Evolutionary conservation across 2,797 vertebrate genomes (phyloP), one percentile per base, ranked within the genome.

Genomic region (Eurystomus glaucurus): DNA sequence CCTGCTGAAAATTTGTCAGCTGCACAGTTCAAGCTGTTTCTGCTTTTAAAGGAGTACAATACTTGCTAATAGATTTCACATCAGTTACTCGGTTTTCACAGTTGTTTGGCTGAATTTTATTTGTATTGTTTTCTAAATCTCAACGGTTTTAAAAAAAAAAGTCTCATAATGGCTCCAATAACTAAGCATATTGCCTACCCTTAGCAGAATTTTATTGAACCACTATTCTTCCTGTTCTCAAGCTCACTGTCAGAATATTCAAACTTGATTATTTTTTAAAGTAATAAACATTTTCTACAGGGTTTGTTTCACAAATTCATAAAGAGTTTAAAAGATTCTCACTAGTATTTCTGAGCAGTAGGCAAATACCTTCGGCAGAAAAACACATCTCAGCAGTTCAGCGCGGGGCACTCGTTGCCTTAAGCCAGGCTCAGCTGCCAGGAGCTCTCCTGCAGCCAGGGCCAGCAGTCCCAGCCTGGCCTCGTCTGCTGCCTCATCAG

Each of bases 371-470:
- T 89, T 17, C 68, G 76, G 64, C 68, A 92, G 55, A n/a, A 83
- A 45, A 80, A 52, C 11, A 52, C 11, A 33, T 31, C 68, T 64
- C 54, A 55, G 48, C 68, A 51, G 35, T 12, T 70, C 22, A 28
- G 37, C 9, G 28, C 7, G 1, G 2, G 35, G 0, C 23, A 62
- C 33, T 39, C 2, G 0, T 19, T 46, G 23, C 76, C 52, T 31
- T n/a, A 39, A 92, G 72, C 43, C 35, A 18, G 0, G 1, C 46
- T 23, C 26, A 45, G 78, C 54, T 65, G 62, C 51, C 84, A 74
- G 77, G 21, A 91, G 41, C 57, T 46, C 23, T 75, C 29, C 60
- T 0, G 0, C 39, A 35, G 50, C 6, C 6, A 15, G 65, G 55
- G 25, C 1, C 2, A 88, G 46, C 4, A 2, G 37, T 23, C 43